Conservation (phyloP, 2,797 vertebrate species). For the Ctenopoma multispine region DNA sequence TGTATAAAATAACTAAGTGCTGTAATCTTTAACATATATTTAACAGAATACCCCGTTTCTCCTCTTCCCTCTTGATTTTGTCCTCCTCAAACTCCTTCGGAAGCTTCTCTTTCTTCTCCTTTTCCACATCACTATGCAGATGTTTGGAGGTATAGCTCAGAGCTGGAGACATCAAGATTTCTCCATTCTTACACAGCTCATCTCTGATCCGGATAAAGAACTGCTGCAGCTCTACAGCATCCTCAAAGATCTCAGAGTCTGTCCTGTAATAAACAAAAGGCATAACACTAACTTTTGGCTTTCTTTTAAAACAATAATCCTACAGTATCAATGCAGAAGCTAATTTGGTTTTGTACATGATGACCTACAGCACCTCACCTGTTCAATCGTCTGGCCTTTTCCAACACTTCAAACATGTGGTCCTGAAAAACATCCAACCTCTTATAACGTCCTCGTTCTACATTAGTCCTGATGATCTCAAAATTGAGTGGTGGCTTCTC, state of each 20-base stretch:
- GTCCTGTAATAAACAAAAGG: constrained; percentile 79
- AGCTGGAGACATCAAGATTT: constrained; percentile 96
- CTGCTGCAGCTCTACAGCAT: constrained; percentile 97
- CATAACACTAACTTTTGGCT: not conserved
- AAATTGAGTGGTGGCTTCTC: constrained; percentile 92
- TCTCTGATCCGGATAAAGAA: constrained; percentile 98
- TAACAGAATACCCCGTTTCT: constrained; percentile 88
- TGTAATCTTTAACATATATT: not conserved
- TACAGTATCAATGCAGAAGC: not conserved
- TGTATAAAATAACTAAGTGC: not conserved
- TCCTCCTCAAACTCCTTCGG: constrained; percentile 98
- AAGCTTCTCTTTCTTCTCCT: constrained; percentile 97
- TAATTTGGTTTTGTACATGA: constrained; percentile 17
- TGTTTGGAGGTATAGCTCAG: constrained; percentile 97
- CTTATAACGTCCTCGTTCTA: constrained; percentile 93
- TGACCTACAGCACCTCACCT: constrained; percentile 82
- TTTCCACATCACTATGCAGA: constrained; percentile 96
- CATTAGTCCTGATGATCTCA: constrained; percentile 93
- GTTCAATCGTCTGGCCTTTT: constrained; percentile 94
- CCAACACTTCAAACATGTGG: constrained; percentile 98
- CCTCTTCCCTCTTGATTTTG: constrained; percentile 96
- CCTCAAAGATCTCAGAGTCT: constrained; percentile 98
- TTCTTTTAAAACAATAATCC: constrained; percentile 3
- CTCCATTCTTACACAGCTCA: constrained; percentile 98
- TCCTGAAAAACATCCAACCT: constrained; percentile 97